Percentiles rank a stretch among this genome's conserved stretches.
These are phyloP conservation scores for Diabrotica virgifera DNA, from an alignment of 1,140 invertebrate species.

Conservation along the genomic window DNA sequence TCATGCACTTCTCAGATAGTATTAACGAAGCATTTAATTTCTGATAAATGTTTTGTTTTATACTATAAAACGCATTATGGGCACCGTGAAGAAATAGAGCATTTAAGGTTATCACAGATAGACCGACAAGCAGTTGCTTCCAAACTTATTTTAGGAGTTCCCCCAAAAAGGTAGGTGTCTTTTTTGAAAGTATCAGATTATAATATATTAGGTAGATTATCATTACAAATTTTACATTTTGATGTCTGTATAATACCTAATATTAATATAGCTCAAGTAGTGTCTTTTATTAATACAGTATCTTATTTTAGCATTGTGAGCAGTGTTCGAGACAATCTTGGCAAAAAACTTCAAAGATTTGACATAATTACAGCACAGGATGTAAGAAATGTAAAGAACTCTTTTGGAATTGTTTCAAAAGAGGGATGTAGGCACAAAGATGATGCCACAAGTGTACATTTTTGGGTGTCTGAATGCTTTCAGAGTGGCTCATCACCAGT, in stretches of 20 bases:
- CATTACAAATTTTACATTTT: not conserved
- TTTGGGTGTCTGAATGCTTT: constrained; percentile 21
- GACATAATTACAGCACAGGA: no score
- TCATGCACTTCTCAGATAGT: no score
- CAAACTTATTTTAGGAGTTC: constrained; percentile 16
- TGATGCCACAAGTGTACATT: constrained; percentile 14
- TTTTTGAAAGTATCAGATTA: not conserved
- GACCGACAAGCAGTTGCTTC: constrained; percentile 10
- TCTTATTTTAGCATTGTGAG: constrained; percentile 11
- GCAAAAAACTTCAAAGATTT: no score
- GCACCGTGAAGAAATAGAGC: not conserved
- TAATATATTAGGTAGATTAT: not conserved
- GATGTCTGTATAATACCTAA: not conserved
- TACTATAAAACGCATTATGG: not conserved
- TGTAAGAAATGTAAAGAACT: not conserved
- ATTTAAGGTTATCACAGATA: not conserved
- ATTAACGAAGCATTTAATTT: not conserved
- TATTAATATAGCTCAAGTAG: not conserved
- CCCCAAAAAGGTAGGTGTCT: constrained; percentile 6
- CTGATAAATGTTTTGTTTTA: not conserved
- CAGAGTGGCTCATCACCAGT: constrained; percentile 10
- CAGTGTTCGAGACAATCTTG: no score
- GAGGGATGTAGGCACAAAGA: constrained; percentile 6
- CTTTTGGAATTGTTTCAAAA: not conserved
- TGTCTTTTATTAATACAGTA: not conserved